A percentile compares a stretch with the other conserved stretches of the same genome.
Evolutionary conservation across 1,140 invertebrate genomes (phyloP).

Genomic region (Caenorhabditis inopinata): DNA sequence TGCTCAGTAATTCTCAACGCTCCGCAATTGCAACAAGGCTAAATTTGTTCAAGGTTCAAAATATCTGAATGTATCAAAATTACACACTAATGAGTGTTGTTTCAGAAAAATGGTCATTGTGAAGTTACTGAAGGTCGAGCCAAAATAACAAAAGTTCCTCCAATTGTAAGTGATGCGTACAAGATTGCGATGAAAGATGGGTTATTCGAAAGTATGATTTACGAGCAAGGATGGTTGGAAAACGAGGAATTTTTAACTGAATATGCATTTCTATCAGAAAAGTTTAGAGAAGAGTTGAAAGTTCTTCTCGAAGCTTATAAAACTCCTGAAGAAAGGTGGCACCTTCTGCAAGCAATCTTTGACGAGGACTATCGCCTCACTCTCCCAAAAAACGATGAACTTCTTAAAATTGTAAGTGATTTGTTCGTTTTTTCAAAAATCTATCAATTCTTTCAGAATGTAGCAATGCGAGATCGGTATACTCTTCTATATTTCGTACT

Average conservation of each 20-base stretch:
- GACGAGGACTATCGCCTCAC: background rate
- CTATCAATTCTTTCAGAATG: background rate
- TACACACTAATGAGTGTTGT: background rate
- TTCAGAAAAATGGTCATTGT: slow-evolving; percentile 1
- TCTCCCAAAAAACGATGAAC: background rate
- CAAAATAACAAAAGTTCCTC: background rate
- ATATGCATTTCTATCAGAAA: background rate
- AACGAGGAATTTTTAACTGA: slow-evolving; percentile 11
- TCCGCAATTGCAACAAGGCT: slow-evolving; percentile 76
- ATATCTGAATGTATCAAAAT: background rate
- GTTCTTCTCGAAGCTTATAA: background rate
- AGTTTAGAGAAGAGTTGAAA: background rate
- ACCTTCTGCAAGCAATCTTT: slow-evolving; percentile 38
- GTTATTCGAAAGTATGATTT: slow-evolving; percentile 54
- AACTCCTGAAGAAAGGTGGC: background rate
- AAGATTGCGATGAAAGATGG: slow-evolving; percentile 51
- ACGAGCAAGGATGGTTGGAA: slow-evolving; percentile 60
- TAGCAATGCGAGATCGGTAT: background rate
- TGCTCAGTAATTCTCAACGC: slow-evolving; percentile 72
- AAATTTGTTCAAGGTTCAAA: slow-evolving; percentile 64
- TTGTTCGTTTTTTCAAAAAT: background rate
- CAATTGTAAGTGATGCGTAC: slow-evolving; percentile 14
- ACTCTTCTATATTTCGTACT: slow-evolving; percentile 67
- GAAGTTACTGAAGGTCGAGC: background rate
- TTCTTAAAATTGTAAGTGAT: background rate